Conservation (phyloP, 2,797 vertebrate species). For the Cacajao melanocephalus region DNA sequence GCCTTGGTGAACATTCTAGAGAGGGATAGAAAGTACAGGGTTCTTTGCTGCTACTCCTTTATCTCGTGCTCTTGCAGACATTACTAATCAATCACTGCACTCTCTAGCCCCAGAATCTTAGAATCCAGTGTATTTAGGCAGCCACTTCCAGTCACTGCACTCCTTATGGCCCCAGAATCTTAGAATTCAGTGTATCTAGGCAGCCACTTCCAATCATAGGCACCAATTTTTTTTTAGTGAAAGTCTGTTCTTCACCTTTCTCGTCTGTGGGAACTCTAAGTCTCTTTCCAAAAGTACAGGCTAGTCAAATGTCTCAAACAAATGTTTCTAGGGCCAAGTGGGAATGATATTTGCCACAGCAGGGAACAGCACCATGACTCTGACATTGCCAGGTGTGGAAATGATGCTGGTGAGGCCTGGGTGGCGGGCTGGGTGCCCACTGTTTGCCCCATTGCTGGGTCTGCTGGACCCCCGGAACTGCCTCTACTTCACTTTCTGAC, state of each 20-base stretch:
- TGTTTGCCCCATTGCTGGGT: rapidly evolving
- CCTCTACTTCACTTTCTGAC: background rate
- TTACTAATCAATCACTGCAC: background rate
- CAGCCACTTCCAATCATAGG: background rate
- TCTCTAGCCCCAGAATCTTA: background rate
- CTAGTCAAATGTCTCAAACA: background rate
- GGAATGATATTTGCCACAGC: background rate
- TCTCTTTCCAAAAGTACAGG: background rate
- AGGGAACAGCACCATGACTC: rapidly evolving
- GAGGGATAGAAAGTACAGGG: background rate
- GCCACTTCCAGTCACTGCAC: background rate
- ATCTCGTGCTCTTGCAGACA: rapidly evolving
- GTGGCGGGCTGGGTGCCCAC: background rate
- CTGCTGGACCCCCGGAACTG: background rate
- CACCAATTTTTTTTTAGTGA: background rate
- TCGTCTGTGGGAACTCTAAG: background rate
- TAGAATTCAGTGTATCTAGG: background rate
- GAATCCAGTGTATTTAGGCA: background rate
- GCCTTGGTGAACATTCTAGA: background rate
- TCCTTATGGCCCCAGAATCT: background rate
- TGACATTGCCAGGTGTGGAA: rapidly evolving
- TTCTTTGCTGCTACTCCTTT: background rate
- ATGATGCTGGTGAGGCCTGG: rapidly evolving
- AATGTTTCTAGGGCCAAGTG: background rate
- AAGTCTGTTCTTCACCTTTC: background rate